phyloP scores from a whole-genome alignment of 2,113 vertebrate species.

The Channa maculata region DNA sequence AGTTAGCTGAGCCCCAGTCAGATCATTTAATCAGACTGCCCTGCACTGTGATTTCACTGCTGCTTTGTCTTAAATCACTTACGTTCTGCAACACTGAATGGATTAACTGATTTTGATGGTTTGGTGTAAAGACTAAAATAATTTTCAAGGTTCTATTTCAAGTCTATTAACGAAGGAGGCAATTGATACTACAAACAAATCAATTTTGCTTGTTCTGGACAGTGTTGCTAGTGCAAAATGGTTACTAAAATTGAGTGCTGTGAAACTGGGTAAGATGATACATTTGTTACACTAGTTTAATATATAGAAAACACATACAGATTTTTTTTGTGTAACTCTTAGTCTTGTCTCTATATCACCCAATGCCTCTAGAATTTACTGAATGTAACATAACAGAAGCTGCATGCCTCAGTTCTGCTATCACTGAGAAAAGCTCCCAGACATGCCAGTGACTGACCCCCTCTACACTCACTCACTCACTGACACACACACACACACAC shows the following conservation, averaged over 20 bases:
- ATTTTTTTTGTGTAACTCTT: no score
- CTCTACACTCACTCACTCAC: constrained; percentile 57
- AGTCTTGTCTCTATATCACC: constrained; percentile 8
- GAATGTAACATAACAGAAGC: constrained; percentile 46
- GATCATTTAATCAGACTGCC: constrained; percentile 47
- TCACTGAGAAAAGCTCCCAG: constrained; percentile 70
- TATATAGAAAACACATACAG: no score
- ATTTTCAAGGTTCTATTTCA: constrained; percentile 75
- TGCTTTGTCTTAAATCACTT: constrained; percentile 57
- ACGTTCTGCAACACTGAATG: constrained; percentile 66
- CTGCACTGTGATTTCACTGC: constrained; percentile 14
- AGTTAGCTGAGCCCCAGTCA: constrained; percentile 49
- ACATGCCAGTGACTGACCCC: constrained; percentile 68
- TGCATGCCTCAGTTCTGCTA: constrained; percentile 56
- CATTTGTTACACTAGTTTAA: background rate
- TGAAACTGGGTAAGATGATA: constrained; percentile 51
- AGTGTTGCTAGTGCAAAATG: constrained; percentile 62
- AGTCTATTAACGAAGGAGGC: constrained; percentile 72
- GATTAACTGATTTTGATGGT: constrained; percentile 69
- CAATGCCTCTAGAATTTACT: constrained; percentile 13
- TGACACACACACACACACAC: constrained; percentile 55
- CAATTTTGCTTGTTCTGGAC: constrained; percentile 72
- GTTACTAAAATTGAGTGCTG: constrained; percentile 62
- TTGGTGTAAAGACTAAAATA: constrained; percentile 70
- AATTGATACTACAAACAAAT: constrained; percentile 76